Evolutionary conservation across 2,888 invertebrate species (phyloP).

Genomic region (Cheiracanthium punctorium): DNA sequence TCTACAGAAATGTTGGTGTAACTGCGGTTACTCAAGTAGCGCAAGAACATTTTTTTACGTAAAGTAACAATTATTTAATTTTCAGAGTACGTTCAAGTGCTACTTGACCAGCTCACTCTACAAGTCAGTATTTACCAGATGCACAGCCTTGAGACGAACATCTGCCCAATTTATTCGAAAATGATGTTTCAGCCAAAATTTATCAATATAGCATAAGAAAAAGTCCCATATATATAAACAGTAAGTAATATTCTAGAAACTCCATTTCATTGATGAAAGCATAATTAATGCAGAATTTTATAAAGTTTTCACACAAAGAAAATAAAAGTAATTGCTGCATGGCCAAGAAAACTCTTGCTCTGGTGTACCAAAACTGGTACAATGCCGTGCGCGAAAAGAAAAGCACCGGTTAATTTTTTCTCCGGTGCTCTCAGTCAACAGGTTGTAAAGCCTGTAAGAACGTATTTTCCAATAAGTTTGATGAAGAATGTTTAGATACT

Average conservation of each 20-base stretch:
- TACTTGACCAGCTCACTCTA: background rate
- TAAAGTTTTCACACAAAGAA: too few relatives aligned
- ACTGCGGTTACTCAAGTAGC: background rate
- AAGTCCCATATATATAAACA: too few relatives aligned
- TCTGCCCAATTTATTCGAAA: background rate
- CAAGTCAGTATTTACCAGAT: background rate
- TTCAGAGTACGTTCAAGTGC: background rate
- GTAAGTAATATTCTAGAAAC: too few relatives aligned
- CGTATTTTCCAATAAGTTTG: conserved; percentile 69
- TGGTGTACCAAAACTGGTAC: conserved; percentile 51
- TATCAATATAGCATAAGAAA: too few relatives aligned
- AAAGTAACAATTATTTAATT: background rate
- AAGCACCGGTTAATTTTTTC: conserved; percentile 56
- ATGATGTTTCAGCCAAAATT: background rate
- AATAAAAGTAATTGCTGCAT: background rate
- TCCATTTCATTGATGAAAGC: too few relatives aligned
- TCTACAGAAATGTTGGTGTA: too few relatives aligned
- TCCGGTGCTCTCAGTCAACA: conserved; percentile 58
- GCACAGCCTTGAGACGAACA: background rate
- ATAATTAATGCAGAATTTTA: too few relatives aligned
- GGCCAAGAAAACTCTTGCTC: conserved; percentile 32
- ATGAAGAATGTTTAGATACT: conserved; percentile 66
- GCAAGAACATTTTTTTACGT: background rate
- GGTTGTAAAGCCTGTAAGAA: conserved; percentile 63
- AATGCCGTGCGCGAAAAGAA: conserved; percentile 46